These are phyloP conservation scores for Diloba caeruleocephala DNA, from an alignment of 2,888 invertebrate genomes.

Conservation along the genomic window DNA sequence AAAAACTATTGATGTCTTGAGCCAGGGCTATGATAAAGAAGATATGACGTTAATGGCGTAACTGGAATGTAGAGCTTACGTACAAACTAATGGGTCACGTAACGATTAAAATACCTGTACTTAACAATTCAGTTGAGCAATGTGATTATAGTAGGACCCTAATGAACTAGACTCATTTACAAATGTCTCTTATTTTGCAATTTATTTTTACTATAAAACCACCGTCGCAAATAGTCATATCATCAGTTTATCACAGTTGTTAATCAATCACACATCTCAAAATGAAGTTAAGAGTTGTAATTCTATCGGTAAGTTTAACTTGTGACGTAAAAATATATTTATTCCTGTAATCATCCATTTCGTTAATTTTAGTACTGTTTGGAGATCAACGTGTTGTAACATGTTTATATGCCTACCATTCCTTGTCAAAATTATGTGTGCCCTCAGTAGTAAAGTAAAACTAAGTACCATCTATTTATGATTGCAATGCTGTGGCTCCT, in stretches of 20 bases:
- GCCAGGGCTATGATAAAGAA: too few relatives aligned
- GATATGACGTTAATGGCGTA: too few relatives aligned
- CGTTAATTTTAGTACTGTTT: too few relatives aligned
- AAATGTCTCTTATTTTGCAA: constrained; percentile 27
- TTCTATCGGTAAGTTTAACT: constrained; percentile 66
- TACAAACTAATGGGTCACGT: constrained; percentile 5
- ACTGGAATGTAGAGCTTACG: neutral
- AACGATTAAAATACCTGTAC: constrained; percentile 19
- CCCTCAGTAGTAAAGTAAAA: too few relatives aligned
- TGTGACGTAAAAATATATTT: neutral
- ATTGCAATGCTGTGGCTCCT: too few relatives aligned
- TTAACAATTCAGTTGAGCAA: constrained; percentile 12
- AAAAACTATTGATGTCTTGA: too few relatives aligned
- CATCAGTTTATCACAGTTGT: constrained; percentile 20
- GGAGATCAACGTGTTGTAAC: too few relatives aligned
- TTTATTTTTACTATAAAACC: constrained; percentile 35
- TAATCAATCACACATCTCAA: constrained; percentile 2
- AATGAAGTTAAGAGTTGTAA: constrained; percentile 61
- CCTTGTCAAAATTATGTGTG: too few relatives aligned
- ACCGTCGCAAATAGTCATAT: neutral
- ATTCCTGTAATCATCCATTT: too few relatives aligned
- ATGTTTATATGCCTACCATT: too few relatives aligned
- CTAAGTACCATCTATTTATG: too few relatives aligned
- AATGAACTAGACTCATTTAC: constrained; percentile 27
- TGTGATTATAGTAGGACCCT: constrained; percentile 1